Evolutionary conservation across 2,888 invertebrate genomes (phyloP), one percentile per base, ranked within the genome.

Genomic region (Gymnocheta viridis): DNA sequence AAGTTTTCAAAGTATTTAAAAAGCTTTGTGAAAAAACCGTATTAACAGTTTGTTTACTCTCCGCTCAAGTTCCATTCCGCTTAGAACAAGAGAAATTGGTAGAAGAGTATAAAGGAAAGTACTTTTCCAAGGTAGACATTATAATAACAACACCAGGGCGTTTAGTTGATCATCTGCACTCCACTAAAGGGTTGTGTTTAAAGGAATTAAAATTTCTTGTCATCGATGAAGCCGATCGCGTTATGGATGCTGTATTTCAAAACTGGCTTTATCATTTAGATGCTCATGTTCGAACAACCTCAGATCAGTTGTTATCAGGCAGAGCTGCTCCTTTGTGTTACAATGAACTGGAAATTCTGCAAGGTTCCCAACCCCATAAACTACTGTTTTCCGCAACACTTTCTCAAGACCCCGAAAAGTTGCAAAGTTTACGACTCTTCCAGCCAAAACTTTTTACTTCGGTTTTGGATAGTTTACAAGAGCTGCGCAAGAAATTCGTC

Each of bases 381-480:
- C 93, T 99, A 60, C 93, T 99, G 2, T 98, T 99, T 90, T 99
- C 99, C n/a, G 99, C 99, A 5, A 99, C 99, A 2, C 92, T 99
- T 17, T 97, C 98, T 0, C 97, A 98, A 90, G 98, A 99, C 92
- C 98, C 99, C 0, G 99, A 99, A 92, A 97, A 98, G 90, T 92
- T 99, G 64, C 96, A 98, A 88, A 95, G 95, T 86, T 94, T 99
- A 90, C 95, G 96, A 14, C 93, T 99, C 6, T 98, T 98, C 89
- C 96, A 97, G 90, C 99, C 99, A 0, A 96, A 96, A 91, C 93
- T 99, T 6, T 98, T 98, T 90, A 97, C 97, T 19, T 95, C 96
- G 0, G 93, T 95, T 4, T 89, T 93, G 14, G 91, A 93, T 0
- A 85, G 87, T 41, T 19, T 88, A 7, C 73, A 87, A 1, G 86